Evolutionary conservation across 2,888 invertebrate species (phyloP).

Genomic region (Bombylius discolor): DNA sequence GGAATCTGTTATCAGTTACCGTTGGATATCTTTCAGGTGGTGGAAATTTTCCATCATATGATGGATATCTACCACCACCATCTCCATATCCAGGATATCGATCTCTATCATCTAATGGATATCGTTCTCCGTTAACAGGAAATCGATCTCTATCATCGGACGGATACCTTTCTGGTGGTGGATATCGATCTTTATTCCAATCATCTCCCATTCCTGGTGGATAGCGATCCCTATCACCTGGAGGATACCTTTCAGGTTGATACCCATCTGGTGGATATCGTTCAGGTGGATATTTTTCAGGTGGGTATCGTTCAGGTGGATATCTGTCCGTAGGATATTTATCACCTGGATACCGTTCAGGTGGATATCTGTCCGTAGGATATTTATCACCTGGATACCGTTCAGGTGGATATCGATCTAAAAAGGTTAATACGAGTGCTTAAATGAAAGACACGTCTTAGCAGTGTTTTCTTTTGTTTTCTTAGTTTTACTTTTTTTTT

Average conservation of each 20-base stretch:
- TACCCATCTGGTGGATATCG: conserved; percentile 32
- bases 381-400: conserved; percentile 26
- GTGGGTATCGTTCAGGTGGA: conserved; percentile 34
- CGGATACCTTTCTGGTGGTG: conserved; percentile 24
- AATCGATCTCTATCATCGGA: conserved; percentile 31
- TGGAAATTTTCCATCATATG: conserved; percentile 3
- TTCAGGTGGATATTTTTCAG: conserved; percentile 27
- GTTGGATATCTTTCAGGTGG: conserved; percentile 6
- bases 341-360: conserved; percentile 29
- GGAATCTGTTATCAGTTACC: conserved; percentile 7
- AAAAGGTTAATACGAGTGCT: conserved; percentile 10
- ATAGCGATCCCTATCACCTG: conserved; percentile 40
- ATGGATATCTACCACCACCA: conserved; percentile 9
- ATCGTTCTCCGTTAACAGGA: conserved; percentile 41
- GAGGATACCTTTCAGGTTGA: conserved; percentile 21
- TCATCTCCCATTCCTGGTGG: conserved; percentile 33
- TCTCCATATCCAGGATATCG: conserved; percentile 17
- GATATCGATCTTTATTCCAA: conserved; percentile 41
- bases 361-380: conserved; percentile 31
- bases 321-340: conserved; percentile 25
- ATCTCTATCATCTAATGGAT: conserved; percentile 37
- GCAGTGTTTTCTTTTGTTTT: conserved; percentile 8
- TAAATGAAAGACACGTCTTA: conserved; percentile 9
- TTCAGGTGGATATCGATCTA: conserved; percentile 29
- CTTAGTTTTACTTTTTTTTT: background rate